These are phyloP conservation scores for Paedocypris sp. DNA, from an alignment of 2,113 vertebrate genomes.

Conservation along the genomic window DNA sequence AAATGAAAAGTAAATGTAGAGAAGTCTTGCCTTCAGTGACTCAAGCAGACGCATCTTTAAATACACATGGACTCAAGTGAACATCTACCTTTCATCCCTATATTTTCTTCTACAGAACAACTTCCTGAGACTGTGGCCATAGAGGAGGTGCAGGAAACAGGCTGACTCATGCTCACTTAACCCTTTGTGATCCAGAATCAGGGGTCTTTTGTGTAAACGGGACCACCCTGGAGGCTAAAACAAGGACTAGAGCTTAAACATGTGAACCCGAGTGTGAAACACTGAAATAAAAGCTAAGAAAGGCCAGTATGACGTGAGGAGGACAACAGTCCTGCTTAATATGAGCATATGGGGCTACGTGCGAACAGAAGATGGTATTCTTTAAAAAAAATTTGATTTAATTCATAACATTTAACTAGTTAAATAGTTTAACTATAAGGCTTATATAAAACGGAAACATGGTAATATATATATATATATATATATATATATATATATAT, in stretches of 20 bases:
- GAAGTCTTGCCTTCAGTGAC: not conserved
- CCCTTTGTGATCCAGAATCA: slow-evolving; percentile 38
- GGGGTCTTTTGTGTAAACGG: slow-evolving; percentile 34
- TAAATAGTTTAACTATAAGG: too few relatives aligned
- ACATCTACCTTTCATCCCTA: not conserved
- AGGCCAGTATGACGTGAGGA: not conserved
- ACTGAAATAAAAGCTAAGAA: not conserved
- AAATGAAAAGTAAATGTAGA: not conserved
- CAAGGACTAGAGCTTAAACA: not conserved
- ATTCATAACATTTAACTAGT: too few relatives aligned
- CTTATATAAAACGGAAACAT: too few relatives aligned
- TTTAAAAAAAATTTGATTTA: too few relatives aligned
- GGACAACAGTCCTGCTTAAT: too few relatives aligned
- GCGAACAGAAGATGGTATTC: too few relatives aligned
- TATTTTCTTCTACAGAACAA: not conserved
- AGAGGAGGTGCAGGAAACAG: not conserved
- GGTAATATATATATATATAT: too few relatives aligned
- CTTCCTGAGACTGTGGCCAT: not conserved
- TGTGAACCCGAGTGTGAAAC: not conserved
- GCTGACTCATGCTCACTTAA: slow-evolving; percentile 34
- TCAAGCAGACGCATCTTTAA: not conserved
- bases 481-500: too few relatives aligned
- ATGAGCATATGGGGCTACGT: too few relatives aligned
- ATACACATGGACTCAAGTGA: not conserved
- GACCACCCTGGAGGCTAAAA: slow-evolving; percentile 25